Evolutionary conservation across 1,140 invertebrate genomes (phyloP), one percentile per base, ranked within the genome.

Genomic region (Argopecten irradians): DNA sequence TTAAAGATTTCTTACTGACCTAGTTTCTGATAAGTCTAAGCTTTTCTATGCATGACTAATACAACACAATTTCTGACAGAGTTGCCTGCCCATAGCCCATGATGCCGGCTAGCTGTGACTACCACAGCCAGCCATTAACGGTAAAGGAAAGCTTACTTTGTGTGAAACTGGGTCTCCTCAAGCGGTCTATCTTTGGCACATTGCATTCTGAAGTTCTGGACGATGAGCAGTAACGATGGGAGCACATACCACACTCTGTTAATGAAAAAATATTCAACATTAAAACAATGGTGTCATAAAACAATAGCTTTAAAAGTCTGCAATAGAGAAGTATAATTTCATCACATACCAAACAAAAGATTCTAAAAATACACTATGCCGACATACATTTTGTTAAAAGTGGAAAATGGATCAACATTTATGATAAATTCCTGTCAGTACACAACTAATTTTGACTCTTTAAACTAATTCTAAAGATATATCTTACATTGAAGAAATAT

Each of bases 221-320:
- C 22, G 97, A 96, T 71, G 97, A 96, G 95, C 97, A 97, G 88
- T 97, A 97, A 87, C 97, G 96, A 94, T 98, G 97, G 93, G 97
- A 96, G 89, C 97, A 96, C 89, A 97, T 95, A 87, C 97, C 97
- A 95, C 97, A 98, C 94, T 97, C 97, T 97, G 93, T 11, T 94
- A 95, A 92, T 88, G 55, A 34, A 87, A 92, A n/a, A 7, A 90
- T n/a, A 19, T n/a, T 41, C 19, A 34, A 36, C 34, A 35, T 22
- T 16, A 71, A 28, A 28, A 71, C 8, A 71, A 28, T 71, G 11
- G 0, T 28, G 2, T n/a, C 28, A n/a, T 16, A 16, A 46, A 46
- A n/a, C 55, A 28, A n/a, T 71, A 28, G 1, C 13, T 16, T 28
- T 16, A 28, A 8, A 71, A 22, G 1, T 71, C 1, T 71, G 55